Evolutionary conservation across 2,888 invertebrate species (phyloP).

Genomic region (Siphonodentalium dalli): DNA sequence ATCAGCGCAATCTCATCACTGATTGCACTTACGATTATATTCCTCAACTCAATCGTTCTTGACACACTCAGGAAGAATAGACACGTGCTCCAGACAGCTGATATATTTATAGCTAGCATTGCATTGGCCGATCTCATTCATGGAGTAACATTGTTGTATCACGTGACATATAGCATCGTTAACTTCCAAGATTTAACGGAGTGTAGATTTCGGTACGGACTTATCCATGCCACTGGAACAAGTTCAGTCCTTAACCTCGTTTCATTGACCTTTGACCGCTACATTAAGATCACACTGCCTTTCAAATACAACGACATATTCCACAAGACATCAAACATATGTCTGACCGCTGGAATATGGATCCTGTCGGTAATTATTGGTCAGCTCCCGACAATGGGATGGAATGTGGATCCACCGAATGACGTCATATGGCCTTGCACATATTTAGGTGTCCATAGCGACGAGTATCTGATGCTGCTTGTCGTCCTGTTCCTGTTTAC

Average conservation of each 20-base stretch:
- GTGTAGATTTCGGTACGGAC: conserved; percentile 35
- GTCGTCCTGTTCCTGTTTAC: conserved; percentile 34
- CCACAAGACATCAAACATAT: conserved; percentile 24
- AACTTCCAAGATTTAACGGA: conserved; percentile 42
- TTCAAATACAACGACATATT: conserved; percentile 33
- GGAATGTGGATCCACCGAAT: conserved; percentile 29
- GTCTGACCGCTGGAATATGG: conserved; percentile 30
- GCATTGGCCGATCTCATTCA: conserved; percentile 37
- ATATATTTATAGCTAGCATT: conserved; percentile 35
- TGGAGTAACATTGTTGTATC: conserved; percentile 38
- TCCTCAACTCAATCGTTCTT: conserved; percentile 32
- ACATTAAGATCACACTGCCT: conserved; percentile 36
- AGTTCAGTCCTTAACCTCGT: conserved; percentile 34
- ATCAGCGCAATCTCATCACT: too few species aligned
- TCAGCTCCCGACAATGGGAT: conserved; percentile 33
- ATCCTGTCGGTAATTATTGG: conserved; percentile 30
- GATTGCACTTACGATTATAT: too few species aligned
- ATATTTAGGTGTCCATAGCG: conserved; percentile 33
- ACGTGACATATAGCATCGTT: conserved; percentile 38
- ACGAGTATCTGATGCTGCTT: conserved; percentile 26
- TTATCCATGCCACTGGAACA: conserved; percentile 30
- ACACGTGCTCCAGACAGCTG: conserved; percentile 30
- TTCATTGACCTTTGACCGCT: conserved; percentile 36
- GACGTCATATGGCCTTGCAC: conserved; percentile 30
- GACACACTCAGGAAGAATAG: conserved; percentile 26